These are phyloP conservation scores for Phenganax marumi DNA, from an alignment of 92 coral and sea anemone genomes.

Conservation along the genomic window DNA sequence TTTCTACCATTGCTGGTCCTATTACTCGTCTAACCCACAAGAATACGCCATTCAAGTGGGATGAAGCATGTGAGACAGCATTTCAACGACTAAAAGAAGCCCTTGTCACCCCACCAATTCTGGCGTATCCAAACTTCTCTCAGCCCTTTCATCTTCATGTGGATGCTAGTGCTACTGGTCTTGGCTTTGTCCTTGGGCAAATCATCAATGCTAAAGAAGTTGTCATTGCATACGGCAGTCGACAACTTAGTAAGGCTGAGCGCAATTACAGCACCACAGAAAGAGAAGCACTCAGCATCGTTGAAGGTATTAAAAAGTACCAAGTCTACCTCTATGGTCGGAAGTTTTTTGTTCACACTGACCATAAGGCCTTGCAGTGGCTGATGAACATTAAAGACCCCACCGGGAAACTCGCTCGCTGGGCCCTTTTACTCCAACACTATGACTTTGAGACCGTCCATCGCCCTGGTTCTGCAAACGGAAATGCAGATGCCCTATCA, in stretches of 20 bases:
- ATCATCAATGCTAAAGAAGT: slow-evolving; percentile 18
- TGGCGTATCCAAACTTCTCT: slow-evolving; percentile 52
- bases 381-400: slow-evolving; percentile 5
- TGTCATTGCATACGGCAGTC: slow-evolving; percentile 56
- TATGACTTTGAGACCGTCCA: slow-evolving; percentile 12
- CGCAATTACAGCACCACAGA: slow-evolving; percentile 56
- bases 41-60: slow-evolving; percentile 41
- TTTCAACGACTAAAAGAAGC: slow-evolving; percentile 47
- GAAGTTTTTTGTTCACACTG: slow-evolving; percentile 47
- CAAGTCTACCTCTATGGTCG: slow-evolving; percentile 46
- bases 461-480: not conserved
- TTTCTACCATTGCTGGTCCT: slow-evolving; percentile 53
- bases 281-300: slow-evolving; percentile 52
- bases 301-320: slow-evolving; percentile 42
- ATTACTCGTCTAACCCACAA: slow-evolving; percentile 49
- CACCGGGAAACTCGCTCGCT: slow-evolving; percentile 3
- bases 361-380: slow-evolving; percentile 44
- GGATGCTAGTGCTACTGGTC: slow-evolving; percentile 54
- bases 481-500: not conserved
- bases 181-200: slow-evolving; percentile 54
- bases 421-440: slow-evolving; percentile 9
- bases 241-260: slow-evolving; percentile 46
- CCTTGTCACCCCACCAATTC: slow-evolving; percentile 52
- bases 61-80: slow-evolving; percentile 27
- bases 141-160: slow-evolving; percentile 46